A percentile compares a stretch with the other conserved stretches of the same genome.
Conservation (phyloP, 2,888 invertebrate genomes). For the Brenthis hecate region DNA sequence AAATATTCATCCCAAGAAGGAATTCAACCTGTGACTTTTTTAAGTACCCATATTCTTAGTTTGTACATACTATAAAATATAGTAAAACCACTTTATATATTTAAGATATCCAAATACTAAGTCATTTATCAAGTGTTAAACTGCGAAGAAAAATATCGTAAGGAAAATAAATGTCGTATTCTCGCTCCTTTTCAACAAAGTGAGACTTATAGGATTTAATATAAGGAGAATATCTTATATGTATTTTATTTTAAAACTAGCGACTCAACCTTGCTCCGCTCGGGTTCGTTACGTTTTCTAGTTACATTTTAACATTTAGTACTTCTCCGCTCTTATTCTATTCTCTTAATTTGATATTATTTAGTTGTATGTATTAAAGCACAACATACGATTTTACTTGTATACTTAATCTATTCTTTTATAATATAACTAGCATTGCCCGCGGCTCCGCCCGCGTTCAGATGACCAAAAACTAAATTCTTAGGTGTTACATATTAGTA, state of each 20-base stretch:
- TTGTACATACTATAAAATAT: not conserved
- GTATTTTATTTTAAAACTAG: slow-evolving; percentile 10
- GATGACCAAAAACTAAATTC: too few species aligned
- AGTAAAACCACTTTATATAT: slow-evolving; percentile 5
- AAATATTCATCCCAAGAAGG: not conserved
- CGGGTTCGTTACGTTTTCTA: too few species aligned
- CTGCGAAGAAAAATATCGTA: slow-evolving; percentile 35
- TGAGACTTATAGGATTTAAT: slow-evolving; percentile 33
- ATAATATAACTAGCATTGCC: too few species aligned
- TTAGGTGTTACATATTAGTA: too few species aligned
- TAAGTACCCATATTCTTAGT: not conserved
- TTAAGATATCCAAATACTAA: slow-evolving; percentile 25
- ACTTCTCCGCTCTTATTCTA: too few species aligned
- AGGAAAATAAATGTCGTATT: slow-evolving; percentile 33
- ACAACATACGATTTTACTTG: too few species aligned
- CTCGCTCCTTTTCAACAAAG: slow-evolving; percentile 30
- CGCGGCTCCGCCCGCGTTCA: too few species aligned
- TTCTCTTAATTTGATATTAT: too few species aligned
- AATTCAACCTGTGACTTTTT: not conserved
- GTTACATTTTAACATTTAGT: too few species aligned
- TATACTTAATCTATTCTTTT: too few species aligned
- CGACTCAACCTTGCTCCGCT: not conserved
- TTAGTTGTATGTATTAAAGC: too few species aligned
- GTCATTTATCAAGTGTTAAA: slow-evolving; percentile 36
- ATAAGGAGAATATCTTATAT: slow-evolving; percentile 13